Percentiles rank a stretch among this genome's conserved stretches.
Evolutionary conservation across 1,140 invertebrate species (phyloP).

Genomic region (Nautilus pompilius): DNA sequence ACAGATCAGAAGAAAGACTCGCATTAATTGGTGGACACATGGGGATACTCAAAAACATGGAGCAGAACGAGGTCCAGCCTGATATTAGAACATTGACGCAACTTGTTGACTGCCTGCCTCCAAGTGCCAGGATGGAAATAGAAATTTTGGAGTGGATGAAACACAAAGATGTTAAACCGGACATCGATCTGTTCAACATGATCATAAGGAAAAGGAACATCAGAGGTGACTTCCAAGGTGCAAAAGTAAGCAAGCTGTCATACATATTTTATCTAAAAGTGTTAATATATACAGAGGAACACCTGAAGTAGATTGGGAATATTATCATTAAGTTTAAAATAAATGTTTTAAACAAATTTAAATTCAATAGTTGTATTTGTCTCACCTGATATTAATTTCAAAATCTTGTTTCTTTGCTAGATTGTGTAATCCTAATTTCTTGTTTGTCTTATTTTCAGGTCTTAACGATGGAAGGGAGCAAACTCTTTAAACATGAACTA

Average conservation of each 20-base stretch:
- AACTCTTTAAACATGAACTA: no score
- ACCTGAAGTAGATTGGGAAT: no score
- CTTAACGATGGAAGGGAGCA: no score
- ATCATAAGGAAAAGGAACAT: constrained; percentile 76
- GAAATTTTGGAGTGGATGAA: constrained; percentile 64
- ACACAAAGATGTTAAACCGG: constrained; percentile 62
- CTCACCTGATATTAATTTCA: no score
- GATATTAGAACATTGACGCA: constrained; percentile 76
- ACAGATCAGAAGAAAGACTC: constrained; percentile 53
- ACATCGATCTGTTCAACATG: constrained; percentile 82
- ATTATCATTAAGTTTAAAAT: no score
- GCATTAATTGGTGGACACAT: constrained; percentile 75
- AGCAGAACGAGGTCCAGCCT: constrained; percentile 64
- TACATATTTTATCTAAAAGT: no score
- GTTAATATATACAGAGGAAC: no score
- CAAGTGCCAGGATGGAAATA: constrained; percentile 65
- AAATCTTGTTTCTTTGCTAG: no score
- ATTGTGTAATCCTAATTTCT: no score
- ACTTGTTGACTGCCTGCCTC: constrained; percentile 70
- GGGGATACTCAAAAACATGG: constrained; percentile 74
- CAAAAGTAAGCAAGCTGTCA: constrained; percentile 67
- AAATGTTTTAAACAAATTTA: no score
- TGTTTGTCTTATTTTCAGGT: no score
- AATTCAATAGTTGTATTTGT: no score
- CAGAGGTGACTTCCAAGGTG: constrained; percentile 65